Evolutionary conservation across 2,888 invertebrate species (phyloP), one percentile per base, ranked within the genome.

Genomic region (Aproaerema taeniolella): DNA sequence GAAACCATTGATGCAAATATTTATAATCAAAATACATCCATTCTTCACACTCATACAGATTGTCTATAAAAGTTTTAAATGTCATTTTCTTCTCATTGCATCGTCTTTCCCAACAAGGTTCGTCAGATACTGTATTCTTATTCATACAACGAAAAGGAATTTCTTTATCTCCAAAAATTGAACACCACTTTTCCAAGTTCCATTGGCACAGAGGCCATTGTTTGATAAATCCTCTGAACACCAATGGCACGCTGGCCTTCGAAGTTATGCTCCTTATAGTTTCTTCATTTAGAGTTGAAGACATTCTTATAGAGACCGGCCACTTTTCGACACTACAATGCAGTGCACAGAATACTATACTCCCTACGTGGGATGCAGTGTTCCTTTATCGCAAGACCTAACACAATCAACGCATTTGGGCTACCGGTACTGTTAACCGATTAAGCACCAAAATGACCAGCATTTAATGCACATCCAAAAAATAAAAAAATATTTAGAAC

Each of bases 11-110:
- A 44, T 89, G 87, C 71, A 95, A 88, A 68, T 94, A 91, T 77
- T 95, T 95, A 65, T 96, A 95, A 76, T 95, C 95, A 74, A 93
- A 94, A 74, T 96, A 96, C 74, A 91, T 88, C 92, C 94, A 95
- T 48, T 89, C 85, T 2, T 88, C 60, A 35, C 64, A 68, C 14
- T 72, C 57, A 9, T 68, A 50, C 16, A 61, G 57, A 15, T 67
- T 58, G 6, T 81, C 61, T 1, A 91, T 49, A 72, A 96, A 94
- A 38, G 92, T 87, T 40, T 76, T 67, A 52, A 95, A 89, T 1
- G 89, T 90, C 65, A 92, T 88, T 20, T 78, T 65, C 38, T 88
- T 73, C 25, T 74, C 78, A n/a, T 68, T 64, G 54, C 95, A 92
- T 33, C 88, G 88, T 41, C 91, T 87, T 70, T 97, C 96, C 95